These are phyloP conservation scores for Microcaecilia unicolor DNA, from an alignment of 2,797 vertebrate species.

Conservation along the genomic window DNA sequence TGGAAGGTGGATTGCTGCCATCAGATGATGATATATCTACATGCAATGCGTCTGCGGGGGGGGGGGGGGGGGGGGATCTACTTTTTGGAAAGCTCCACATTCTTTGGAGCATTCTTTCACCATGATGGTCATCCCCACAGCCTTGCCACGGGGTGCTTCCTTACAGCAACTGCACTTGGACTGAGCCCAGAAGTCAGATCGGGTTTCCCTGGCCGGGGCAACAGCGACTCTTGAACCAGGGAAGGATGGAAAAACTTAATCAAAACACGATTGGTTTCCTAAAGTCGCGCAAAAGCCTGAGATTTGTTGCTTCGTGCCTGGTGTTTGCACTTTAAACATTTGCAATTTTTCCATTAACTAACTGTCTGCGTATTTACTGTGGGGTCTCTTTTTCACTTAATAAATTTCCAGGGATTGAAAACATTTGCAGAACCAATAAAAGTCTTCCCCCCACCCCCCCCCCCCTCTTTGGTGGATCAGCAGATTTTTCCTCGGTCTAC, in stretches of 20 bases:
- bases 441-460: too few relatives aligned
- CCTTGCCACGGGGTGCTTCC: constrained; percentile 18
- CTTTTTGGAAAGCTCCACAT: too few relatives aligned
- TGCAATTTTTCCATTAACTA: constrained; percentile 45
- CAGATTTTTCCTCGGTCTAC: constrained; percentile 28
- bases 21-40: constrained; percentile 64
- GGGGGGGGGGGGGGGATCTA: too few relatives aligned
- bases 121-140: constrained; percentile 54
- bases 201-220: constrained; percentile 20
- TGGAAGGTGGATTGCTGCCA: constrained; percentile 66
- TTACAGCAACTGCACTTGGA: constrained; percentile 14
- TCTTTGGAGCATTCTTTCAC: constrained; percentile 79
- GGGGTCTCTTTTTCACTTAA: constrained; percentile 16
- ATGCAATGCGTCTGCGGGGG: constrained; percentile 56
- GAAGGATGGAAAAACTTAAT: background rate
- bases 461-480: too few relatives aligned
- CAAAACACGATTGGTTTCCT: background rate
- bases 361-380: constrained; percentile 38
- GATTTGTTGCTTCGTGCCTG: background rate
- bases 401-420: constrained; percentile 5
- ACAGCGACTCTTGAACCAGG: constrained; percentile 23
- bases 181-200: constrained; percentile 16
- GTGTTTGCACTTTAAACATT: constrained; percentile 21
- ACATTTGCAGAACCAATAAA: constrained; percentile 19
- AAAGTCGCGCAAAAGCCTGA: background rate